Evolutionary conservation across 2,797 vertebrate genomes (phyloP), one percentile per base, ranked within the genome.

Genomic region (Crocidura indochinensis): DNA sequence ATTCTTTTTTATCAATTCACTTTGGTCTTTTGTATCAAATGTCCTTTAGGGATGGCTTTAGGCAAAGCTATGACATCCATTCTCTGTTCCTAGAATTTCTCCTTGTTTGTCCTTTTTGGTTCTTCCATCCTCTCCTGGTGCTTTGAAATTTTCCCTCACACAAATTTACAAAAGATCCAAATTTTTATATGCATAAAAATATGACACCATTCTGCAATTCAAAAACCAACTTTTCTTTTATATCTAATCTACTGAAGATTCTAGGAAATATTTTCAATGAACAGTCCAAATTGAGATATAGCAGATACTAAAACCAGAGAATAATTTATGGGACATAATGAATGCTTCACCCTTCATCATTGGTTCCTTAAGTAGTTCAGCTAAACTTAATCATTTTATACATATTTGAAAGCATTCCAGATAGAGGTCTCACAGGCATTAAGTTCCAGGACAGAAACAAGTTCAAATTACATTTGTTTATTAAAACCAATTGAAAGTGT

Each of bases 231-330:
- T 91, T 81, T 87, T n/a, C n/a, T 73, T 75, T 67, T 24, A 53
- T 6, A 12, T 75, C 10, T 71, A 27, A 31, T 31, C 3, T 47
- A 27, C 4, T 88, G 24, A 31, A 2, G 20, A 31, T 71, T 44
- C 68, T 44, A 71, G 56, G 19, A 65, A 65, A 26, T 65, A 22
- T 53, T 68, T 91, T 85, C 75, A 89, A 80, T 27, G 73, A 85
- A 38, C 60, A 10, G 0, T 65, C 31, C 31, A 73, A 64, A 67
- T 1, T 46, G 8, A 91, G 26, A 24, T 3, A n/a, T 15, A 78
- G 10, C 1, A 29, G 44, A 6, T 76, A 88, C 19, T 68, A 20
- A 92, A 80, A 38, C 71, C 29, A 24, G 3, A 69, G 26, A 85
- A 20, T 38, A 29, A 15, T 69, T 76, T 91, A 0, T 27, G 9